phyloP scores from a whole-genome alignment of 1,140 invertebrate genomes.

The Pseudomyrmex flavicornis region DNA sequence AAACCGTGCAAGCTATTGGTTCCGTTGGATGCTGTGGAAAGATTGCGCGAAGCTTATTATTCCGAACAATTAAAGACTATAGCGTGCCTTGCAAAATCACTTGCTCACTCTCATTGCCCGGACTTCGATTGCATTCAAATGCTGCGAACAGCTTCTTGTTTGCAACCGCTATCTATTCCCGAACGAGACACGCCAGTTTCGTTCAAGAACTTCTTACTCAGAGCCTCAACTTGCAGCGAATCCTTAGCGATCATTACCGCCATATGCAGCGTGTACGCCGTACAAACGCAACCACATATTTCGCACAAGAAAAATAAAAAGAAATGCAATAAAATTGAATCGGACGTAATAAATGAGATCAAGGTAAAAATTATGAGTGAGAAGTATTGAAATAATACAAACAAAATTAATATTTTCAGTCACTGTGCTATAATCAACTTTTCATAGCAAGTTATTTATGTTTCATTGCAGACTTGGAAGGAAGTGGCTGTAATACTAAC shows the following conservation, averaged over 20 bases:
- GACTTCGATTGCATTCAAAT: constrained; percentile 78
- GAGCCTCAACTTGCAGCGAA: constrained; percentile 83
- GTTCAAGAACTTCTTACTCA: constrained; percentile 79
- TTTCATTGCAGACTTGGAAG: constrained; percentile 79
- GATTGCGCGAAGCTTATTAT: constrained; percentile 80
- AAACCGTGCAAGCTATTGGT: constrained; percentile 79
- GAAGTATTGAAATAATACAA: too few relatives aligned
- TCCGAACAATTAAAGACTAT: constrained; percentile 80
- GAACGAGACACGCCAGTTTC: constrained; percentile 76
- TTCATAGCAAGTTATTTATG: constrained; percentile 19
- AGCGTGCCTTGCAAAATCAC: constrained; percentile 77
- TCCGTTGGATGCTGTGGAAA: constrained; percentile 81
- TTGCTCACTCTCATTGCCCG: constrained; percentile 75
- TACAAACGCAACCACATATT: constrained; percentile 72
- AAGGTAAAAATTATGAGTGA: constrained; percentile 50
- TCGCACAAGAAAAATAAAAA: constrained; percentile 81
- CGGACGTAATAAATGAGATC: constrained; percentile 73
- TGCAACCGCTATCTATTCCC: constrained; percentile 75
- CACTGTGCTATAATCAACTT: constrained; percentile 6
- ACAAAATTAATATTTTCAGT: too few relatives aligned
- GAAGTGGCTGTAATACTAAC: constrained; percentile 76
- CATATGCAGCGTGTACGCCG: constrained; percentile 78
- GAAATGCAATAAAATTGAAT: constrained; percentile 77
- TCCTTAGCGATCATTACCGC: constrained; percentile 81
- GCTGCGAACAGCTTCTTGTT: constrained; percentile 71